Evolutionary conservation across 2,113 vertebrate genomes (phyloP), one percentile per base, ranked within the genome.

Genomic region (Cichladusa arquata): DNA sequence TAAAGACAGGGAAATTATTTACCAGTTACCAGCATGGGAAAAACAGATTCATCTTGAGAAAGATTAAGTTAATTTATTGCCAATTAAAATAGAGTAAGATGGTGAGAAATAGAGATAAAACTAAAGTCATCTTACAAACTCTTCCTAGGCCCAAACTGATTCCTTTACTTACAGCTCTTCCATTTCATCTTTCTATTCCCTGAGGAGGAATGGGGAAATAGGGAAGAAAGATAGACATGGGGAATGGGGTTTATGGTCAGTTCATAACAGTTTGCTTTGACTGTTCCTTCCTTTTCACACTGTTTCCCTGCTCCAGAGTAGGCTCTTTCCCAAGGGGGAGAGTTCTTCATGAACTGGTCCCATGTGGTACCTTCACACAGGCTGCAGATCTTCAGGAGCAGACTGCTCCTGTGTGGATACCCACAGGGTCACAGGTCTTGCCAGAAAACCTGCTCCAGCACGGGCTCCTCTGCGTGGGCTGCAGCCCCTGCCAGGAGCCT

Each of bases 231-330:
- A 26, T 8, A 83, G 20, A 60, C 61, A 31, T 25, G 33, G 7
- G 10, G 26, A 72, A 26, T 33, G 11, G 17, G 9, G 7, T 45
- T 54, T 72, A 12, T 33, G n/a, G 6, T 62, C 26, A 25, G 31
- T 34, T 79, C 25, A 12, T 54, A 64, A 54, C 20, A 12, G 5
- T 50, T 54, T 16, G 8, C 33, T 22, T 84, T 9, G 16, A 33
- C 22, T 0, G 0, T 19, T 93, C 44, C 31, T 42, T 66, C 24
- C 23, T 73, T 15, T n/a, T 67, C 38, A 48, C 6, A 6, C 24
- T 5, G 13, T 57, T 77, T 11, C 11, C 15, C 31, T 42, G 17
- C 50, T 76, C 14, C 16, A 56, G 38, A 1, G 3, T 8, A 57
- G 22, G 29, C 8, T 44, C 5, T 36, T 78, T 62, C 36, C 17